Evolutionary conservation across 1,140 invertebrate species (phyloP).

Genomic region (Drosophila takahashii): DNA sequence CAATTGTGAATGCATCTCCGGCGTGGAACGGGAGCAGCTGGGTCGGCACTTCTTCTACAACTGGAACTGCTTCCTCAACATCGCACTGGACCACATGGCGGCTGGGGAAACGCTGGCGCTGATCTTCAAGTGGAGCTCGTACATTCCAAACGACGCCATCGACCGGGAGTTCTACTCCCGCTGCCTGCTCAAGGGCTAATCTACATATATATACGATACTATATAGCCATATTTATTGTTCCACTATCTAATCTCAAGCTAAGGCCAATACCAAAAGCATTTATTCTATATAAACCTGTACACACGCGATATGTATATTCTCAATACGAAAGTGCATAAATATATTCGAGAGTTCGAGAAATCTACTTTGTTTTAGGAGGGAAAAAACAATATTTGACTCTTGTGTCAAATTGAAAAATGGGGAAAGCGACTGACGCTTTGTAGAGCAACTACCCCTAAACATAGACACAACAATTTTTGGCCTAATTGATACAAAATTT

Average conservation of each 20-base stretch:
- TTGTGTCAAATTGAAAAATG: constrained; percentile 40
- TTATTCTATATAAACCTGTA: constrained; percentile 73
- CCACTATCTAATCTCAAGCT: constrained; percentile 58
- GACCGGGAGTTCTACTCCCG: constrained; percentile 81
- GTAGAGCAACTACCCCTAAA: constrained; percentile 39
- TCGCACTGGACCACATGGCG: constrained; percentile 70
- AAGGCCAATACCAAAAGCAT: constrained; percentile 78
- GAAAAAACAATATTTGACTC: constrained; percentile 18
- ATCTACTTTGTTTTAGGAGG: not conserved
- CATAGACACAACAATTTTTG: constrained; percentile 67
- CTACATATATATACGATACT: constrained; percentile 18
- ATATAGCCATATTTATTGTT: constrained; percentile 65
- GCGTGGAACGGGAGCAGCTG: constrained; percentile 71
- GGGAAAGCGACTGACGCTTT: constrained; percentile 25
- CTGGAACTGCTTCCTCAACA: constrained; percentile 82
- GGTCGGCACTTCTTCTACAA: constrained; percentile 79
- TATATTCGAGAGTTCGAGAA: constrained; percentile 27
- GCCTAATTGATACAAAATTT: constrained; percentile 70
- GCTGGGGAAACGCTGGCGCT: constrained; percentile 71
- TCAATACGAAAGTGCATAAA: constrained; percentile 39
- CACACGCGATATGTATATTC: constrained; percentile 30
- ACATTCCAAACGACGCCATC: constrained; percentile 82
- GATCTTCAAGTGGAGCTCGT: constrained; percentile 81
- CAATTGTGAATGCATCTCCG: constrained; percentile 74
- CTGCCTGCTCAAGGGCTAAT: constrained; percentile 74